Evolutionary conservation across 2,797 vertebrate species (phyloP).

Genomic region (Phylloscopus collybita): DNA sequence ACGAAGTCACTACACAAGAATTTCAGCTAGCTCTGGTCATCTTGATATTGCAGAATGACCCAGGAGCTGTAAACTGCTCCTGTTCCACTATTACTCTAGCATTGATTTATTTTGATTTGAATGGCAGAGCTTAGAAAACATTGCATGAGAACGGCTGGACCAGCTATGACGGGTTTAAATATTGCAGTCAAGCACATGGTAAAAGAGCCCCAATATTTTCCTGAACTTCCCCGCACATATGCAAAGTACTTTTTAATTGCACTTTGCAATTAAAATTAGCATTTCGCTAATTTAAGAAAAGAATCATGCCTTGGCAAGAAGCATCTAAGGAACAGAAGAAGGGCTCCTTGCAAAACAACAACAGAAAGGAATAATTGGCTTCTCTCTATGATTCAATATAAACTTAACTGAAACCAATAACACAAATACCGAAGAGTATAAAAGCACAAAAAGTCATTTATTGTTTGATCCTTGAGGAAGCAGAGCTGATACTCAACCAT

Average conservation of each 20-base stretch:
- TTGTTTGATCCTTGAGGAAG: not conserved
- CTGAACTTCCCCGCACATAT: conserved; percentile 5
- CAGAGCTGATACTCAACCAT: not conserved
- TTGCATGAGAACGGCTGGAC: not conserved
- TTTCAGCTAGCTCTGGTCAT: not conserved
- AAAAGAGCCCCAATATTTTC: conserved; percentile 21
- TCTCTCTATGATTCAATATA: not conserved
- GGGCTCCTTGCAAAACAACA: not conserved
- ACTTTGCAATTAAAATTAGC: not conserved
- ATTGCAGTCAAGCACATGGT: not conserved
- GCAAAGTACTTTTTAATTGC: conserved; percentile 13
- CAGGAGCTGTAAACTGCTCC: not conserved
- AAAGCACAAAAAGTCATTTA: not conserved
- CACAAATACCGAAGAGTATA: not conserved
- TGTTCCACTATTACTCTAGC: not conserved
- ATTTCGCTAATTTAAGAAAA: conserved; percentile 29
- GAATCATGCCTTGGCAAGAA: conserved; percentile 3
- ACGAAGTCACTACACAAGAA: not conserved
- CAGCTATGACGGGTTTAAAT: not conserved
- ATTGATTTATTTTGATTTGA: not conserved
- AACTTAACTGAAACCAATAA: not conserved
- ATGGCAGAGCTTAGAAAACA: not conserved
- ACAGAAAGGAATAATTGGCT: conserved; percentile 1
- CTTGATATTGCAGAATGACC: not conserved
- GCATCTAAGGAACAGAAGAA: conserved; percentile 5